Conservation (phyloP, 2,888 invertebrate genomes). For the Oxycera nigricornis region DNA sequence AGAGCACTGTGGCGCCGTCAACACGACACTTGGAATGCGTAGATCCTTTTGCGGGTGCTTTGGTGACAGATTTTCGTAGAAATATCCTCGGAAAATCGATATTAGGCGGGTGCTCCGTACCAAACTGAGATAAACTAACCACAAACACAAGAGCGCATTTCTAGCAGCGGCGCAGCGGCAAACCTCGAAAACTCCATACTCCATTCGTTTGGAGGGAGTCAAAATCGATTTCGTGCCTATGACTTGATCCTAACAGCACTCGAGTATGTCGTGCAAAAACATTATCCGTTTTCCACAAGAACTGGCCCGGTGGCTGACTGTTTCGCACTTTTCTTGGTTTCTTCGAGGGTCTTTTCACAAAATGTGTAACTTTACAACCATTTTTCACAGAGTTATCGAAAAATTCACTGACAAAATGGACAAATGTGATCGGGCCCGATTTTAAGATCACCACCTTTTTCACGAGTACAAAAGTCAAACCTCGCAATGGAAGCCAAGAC, state of each 20-base stretch:
- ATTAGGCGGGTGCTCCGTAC: conserved; percentile 45
- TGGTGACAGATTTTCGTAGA: not conserved
- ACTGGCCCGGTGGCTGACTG: not conserved
- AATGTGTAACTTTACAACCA: not conserved
- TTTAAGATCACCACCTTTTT: conserved; percentile 39
- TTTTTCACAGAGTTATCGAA: not conserved
- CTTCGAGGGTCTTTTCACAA: not conserved
- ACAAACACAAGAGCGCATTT: conserved; percentile 34
- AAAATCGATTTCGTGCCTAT: conserved; percentile 22
- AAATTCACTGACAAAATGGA: conserved; percentile 4
- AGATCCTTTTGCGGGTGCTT: not conserved
- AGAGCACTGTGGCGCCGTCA: not conserved
- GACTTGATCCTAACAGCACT: not conserved
- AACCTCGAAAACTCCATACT: conserved; percentile 37
- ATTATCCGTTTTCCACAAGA: not conserved
- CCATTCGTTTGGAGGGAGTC: conserved; percentile 34
- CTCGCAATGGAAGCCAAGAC: conserved; percentile 39
- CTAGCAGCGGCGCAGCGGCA: conserved; percentile 23
- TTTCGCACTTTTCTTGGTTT: not conserved
- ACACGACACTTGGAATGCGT: conserved; percentile 6
- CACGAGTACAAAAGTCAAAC: conserved; percentile 38
- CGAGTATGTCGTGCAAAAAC: conserved; percentile 3
- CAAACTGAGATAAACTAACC: conserved; percentile 44
- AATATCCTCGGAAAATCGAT: conserved; percentile 22
- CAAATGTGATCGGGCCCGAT: conserved; percentile 29